Evolutionary conservation across 2,888 invertebrate genomes (phyloP).

Genomic region (Gordius sp.): DNA sequence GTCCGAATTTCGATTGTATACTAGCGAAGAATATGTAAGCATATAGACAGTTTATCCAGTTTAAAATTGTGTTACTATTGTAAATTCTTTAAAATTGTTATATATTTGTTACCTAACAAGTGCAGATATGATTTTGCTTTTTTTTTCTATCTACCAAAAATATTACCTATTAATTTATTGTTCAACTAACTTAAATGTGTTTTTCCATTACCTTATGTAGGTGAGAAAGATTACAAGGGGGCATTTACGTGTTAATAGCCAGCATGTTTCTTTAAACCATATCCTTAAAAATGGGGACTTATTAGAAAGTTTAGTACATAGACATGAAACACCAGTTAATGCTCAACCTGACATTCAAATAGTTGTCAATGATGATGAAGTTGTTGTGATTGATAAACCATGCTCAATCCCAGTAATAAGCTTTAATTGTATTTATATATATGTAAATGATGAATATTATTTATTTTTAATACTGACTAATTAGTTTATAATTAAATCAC

Average conservation of each 20-base stretch:
- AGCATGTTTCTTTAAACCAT: not conserved
- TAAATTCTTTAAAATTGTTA: no score
- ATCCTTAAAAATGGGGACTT: conserved; percentile 1
- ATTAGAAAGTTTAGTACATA: not conserved
- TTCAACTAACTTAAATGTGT: no score
- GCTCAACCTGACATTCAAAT: not conserved
- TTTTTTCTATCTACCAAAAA: no score
- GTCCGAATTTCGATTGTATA: no score
- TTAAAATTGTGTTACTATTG: no score
- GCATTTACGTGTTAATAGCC: not conserved
- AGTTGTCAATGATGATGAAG: not conserved
- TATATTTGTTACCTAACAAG: no score
- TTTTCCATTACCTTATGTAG: conserved; percentile 6
- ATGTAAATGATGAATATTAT: not conserved
- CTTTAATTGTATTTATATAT: not conserved
- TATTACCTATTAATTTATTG: no score
- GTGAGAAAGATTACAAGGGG: not conserved
- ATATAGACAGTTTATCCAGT: no score
- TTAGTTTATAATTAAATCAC: no score
- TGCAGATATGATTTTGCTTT: no score
- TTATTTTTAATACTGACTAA: no score
- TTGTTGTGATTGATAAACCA: conserved; percentile 5
- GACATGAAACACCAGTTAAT: conserved; percentile 15
- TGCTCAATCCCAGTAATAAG: conserved; percentile 5
- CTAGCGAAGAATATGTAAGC: no score